Evolutionary conservation across 2,797 vertebrate species (phyloP).

Genomic region (Carduelis carduelis): DNA sequence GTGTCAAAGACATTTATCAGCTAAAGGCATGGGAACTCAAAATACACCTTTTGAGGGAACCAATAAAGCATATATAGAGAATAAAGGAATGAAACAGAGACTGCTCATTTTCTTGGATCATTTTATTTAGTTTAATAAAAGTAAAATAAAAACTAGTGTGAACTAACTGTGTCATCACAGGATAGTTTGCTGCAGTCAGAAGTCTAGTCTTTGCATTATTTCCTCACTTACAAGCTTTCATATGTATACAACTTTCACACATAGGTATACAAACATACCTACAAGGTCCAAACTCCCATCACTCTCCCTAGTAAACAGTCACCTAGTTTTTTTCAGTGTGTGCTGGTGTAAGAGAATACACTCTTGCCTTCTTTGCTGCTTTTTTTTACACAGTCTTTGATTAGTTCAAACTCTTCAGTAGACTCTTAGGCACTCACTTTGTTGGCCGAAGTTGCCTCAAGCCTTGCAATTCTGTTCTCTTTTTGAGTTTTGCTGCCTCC

Average conservation of each 20-base stretch:
- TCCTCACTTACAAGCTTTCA: not conserved
- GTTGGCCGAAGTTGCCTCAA: not conserved
- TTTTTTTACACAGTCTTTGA: not conserved
- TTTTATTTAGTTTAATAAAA: not conserved
- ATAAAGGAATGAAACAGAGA: not conserved
- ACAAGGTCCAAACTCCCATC: not conserved
- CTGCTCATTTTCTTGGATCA: not conserved
- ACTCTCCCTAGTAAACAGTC: not conserved
- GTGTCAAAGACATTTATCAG: not conserved
- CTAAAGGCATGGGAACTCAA: not conserved
- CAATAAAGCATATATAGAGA: not conserved
- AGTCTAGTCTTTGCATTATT: not conserved
- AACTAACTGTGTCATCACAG: not conserved
- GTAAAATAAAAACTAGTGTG: not conserved
- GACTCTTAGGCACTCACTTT: not conserved
- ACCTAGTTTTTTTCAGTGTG: not conserved
- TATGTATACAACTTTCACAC: not conserved
- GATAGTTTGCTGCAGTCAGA: not conserved
- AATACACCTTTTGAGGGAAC: not conserved
- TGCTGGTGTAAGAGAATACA: not conserved
- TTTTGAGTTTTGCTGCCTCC: not conserved
- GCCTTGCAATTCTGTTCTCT: not conserved
- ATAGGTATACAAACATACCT: not conserved
- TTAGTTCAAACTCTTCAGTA: not conserved
- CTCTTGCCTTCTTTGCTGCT: not conserved